Percentiles rank a stretch among this genome's conserved stretches.
Evolutionary conservation across 1,140 invertebrate genomes (phyloP).

Genomic region (Megalonaias nervosa): DNA sequence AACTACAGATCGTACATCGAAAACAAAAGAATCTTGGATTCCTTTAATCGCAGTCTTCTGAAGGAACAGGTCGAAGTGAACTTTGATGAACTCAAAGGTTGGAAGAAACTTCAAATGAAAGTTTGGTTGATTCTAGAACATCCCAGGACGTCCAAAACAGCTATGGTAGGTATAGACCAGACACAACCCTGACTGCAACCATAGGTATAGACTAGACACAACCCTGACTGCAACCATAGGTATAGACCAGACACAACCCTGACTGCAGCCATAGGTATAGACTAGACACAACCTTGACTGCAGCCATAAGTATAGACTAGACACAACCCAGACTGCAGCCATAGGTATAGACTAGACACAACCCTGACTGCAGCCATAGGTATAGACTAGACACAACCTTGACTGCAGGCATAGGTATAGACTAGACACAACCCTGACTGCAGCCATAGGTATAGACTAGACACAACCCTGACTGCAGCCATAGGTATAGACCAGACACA

Average conservation of each 20-base stretch:
- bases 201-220: too few species aligned
- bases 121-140: slow-evolving; percentile 67
- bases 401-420: slow-evolving; percentile 22
- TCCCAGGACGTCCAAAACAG: slow-evolving; percentile 58
- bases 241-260: too few species aligned
- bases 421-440: too few species aligned
- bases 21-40: slow-evolving; percentile 65
- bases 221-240: too few species aligned
- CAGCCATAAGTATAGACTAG: too few species aligned
- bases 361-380: too few species aligned
- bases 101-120: slow-evolving; percentile 58
- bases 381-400: too few species aligned
- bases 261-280: slow-evolving; percentile 22
- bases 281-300: too few species aligned
- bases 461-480: too few species aligned
- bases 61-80: slow-evolving; percentile 57
- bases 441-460: too few species aligned
- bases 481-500: slow-evolving; percentile 23
- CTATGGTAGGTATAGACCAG: slow-evolving; percentile 53
- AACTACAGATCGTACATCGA: slow-evolving; percentile 66
- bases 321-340: too few species aligned
- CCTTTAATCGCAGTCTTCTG: slow-evolving; percentile 60
- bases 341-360: slow-evolving; percentile 23
- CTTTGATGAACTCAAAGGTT: slow-evolving; percentile 52
- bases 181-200: too few species aligned